Conservation (phyloP, 2,113 vertebrate species). For the Hippoglossus stenolepis region DNA sequence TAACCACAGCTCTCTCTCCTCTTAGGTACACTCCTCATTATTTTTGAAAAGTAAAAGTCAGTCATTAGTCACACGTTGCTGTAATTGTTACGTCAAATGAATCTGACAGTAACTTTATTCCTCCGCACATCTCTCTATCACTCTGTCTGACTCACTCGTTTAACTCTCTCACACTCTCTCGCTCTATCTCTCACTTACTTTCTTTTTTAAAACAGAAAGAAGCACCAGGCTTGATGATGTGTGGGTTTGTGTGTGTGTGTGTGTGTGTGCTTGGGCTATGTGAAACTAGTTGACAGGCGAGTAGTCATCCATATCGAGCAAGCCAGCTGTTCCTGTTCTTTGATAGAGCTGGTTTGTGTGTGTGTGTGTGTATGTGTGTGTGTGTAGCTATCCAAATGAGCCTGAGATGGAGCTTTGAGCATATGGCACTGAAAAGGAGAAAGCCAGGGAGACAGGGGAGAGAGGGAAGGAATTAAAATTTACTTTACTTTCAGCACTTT, state of each 20-base stretch:
- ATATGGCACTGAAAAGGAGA: slow-evolving; percentile 68
- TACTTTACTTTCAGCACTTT: slow-evolving; percentile 63
- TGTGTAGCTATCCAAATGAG: slow-evolving; percentile 68
- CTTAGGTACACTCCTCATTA: neutral
- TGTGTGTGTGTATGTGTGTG: slow-evolving; percentile 18
- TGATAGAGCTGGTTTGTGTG: slow-evolving; percentile 56
- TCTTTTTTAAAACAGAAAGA: slow-evolving; percentile 45
- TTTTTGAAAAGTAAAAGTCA: neutral
- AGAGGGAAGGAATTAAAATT: slow-evolving; percentile 62
- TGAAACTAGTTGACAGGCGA: slow-evolving; percentile 69
- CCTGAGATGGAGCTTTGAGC: slow-evolving; percentile 68
- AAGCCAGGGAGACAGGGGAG: slow-evolving; percentile 37
- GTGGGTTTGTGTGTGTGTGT: slow-evolving; percentile 6
- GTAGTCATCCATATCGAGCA: slow-evolving; percentile 76
- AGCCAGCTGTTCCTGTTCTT: slow-evolving; percentile 76
- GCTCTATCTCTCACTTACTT: slow-evolving; percentile 17
- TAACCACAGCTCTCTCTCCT: neutral
- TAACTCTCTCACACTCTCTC: slow-evolving; percentile 8
- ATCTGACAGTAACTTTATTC: slow-evolving; percentile 24
- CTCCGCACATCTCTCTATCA: slow-evolving; percentile 15
- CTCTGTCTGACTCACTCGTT: slow-evolving; percentile 28
- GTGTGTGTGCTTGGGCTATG: slow-evolving; percentile 17
- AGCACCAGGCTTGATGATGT: slow-evolving; percentile 46
- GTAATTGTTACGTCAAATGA: slow-evolving; percentile 46
- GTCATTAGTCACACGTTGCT: slow-evolving; percentile 27